phyloP scores from a whole-genome alignment of 2,888 invertebrate species.

The Lissonota sp. region DNA sequence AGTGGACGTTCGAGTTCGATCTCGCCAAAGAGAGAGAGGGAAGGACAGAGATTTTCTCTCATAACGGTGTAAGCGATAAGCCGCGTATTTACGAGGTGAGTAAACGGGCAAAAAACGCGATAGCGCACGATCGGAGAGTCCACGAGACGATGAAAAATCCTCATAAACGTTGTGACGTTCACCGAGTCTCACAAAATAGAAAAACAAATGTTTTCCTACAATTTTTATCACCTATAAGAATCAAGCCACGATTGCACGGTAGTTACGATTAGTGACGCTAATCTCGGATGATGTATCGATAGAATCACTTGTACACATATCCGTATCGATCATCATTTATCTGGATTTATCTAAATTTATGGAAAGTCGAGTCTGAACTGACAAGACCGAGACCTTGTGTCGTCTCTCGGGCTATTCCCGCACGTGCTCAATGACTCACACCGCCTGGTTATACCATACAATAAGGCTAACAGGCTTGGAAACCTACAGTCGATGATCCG shows the following conservation, averaged over 20 bases:
- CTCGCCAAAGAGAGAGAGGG: background rate
- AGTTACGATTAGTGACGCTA: too few species aligned
- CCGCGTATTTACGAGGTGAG: slow-evolving; percentile 53
- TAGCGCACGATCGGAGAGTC: slow-evolving; percentile 48
- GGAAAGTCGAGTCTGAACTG: background rate
- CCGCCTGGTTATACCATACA: background rate
- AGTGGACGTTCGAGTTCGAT: slow-evolving; percentile 8
- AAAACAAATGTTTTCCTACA: background rate
- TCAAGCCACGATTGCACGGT: too few species aligned
- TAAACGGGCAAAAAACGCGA: slow-evolving; percentile 55
- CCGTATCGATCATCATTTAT: background rate
- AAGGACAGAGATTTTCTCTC: slow-evolving; percentile 4
- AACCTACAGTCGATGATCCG: background rate
- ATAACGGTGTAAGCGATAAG: slow-evolving; percentile 52
- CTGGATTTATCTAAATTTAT: slow-evolving; percentile 2
- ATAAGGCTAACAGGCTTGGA: slow-evolving; percentile 12
- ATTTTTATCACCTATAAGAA: too few species aligned
- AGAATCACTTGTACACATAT: background rate
- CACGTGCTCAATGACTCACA: slow-evolving; percentile 57
- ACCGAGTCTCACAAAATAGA: background rate
- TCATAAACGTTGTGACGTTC: background rate
- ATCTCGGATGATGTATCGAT: background rate
- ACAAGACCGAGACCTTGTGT: slow-evolving; percentile 51
- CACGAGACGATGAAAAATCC: slow-evolving; percentile 29
- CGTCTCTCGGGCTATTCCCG: slow-evolving; percentile 23